Conservation (phyloP, 35 echinoderm and acorn worm species). For the Antedon bifida region DNA sequence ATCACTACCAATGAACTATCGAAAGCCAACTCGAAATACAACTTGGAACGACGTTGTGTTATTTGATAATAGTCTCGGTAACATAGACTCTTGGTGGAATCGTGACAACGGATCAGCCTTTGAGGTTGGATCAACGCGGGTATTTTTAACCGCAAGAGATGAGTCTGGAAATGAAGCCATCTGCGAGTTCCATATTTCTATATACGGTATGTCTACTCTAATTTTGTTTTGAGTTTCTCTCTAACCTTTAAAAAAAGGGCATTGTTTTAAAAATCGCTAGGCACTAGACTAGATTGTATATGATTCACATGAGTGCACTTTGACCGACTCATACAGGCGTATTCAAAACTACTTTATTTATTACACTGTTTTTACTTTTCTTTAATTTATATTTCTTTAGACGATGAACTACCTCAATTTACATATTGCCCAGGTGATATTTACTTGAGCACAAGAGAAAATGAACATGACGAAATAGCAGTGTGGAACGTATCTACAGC, state of each 20-base stretch:
- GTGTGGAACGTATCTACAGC: background rate
- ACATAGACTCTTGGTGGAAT: background rate
- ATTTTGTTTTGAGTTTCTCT: too few relatives aligned
- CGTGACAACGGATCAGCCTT: background rate
- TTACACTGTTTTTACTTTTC: too few relatives aligned
- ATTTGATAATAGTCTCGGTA: background rate
- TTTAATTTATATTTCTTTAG: background rate
- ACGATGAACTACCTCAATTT: background rate
- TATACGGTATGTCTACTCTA: too few relatives aligned
- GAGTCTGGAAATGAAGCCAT: background rate
- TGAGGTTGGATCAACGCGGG: background rate
- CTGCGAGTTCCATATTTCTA: background rate
- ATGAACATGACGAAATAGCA: background rate
- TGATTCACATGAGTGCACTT: too few relatives aligned
- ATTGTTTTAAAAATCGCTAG: too few relatives aligned
- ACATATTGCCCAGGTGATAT: background rate
- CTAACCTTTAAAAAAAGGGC: too few relatives aligned
- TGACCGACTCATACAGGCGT: too few relatives aligned
- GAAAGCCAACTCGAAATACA: background rate
- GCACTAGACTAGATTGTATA: too few relatives aligned
- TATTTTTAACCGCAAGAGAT: background rate
- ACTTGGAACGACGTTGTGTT: background rate
- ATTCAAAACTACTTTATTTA: too few relatives aligned
- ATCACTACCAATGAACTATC: background rate
- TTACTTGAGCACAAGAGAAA: background rate